Base-by-base conservation (phyloP, 2,797 vertebrate species). In the Sebastes diploproa region DNA sequence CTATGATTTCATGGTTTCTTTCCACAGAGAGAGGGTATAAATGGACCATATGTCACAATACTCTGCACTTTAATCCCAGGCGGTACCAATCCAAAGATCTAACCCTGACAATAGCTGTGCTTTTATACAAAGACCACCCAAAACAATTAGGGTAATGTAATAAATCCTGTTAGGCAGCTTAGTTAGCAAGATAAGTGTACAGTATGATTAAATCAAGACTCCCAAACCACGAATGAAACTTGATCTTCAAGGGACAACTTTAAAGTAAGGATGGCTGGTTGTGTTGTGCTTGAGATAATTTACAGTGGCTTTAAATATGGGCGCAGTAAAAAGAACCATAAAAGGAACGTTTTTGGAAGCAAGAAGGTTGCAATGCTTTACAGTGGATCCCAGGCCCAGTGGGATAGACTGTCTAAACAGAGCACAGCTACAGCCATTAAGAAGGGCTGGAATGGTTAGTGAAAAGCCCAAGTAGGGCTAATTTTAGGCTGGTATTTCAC, bases 401-500 rank as follows among this genome's bases (percentile, higher is more conserved):
- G 89, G 89, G 90, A 93, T 69, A 72, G 78, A 71, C 83, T 83
- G 67, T 93, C 88, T 86, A 91, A 94, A 95, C 92, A 93, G 77
- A 92, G 91, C 86, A 79, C 64, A 83, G 83, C 79, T 82, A 67
- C 85, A 89, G 91, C 87, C 91, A 92, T 92, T 91, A 91, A 84
- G 85, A 89, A 80, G 84, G 84, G 82, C 88, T 88, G 87, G 84
- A 80, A 87, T 63, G 81, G 82, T 81, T 69, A 77, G 83, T 70
- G 80, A 91, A 90, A 91, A 87, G 77, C 66, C 85, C 77, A 89
- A 87, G 82, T 74, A 83, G 67, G 85, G 88, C 92, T 96, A 95
- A 95, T 93, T 95, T 95, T 95, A 96, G 93, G 86, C 82, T 88
- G 89, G 84, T 88, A 90, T 94, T 94, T 94, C 86, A 93, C 91